Conservation (phyloP, 2,797 vertebrate species). For the Tamandua tetradactyla region DNA sequence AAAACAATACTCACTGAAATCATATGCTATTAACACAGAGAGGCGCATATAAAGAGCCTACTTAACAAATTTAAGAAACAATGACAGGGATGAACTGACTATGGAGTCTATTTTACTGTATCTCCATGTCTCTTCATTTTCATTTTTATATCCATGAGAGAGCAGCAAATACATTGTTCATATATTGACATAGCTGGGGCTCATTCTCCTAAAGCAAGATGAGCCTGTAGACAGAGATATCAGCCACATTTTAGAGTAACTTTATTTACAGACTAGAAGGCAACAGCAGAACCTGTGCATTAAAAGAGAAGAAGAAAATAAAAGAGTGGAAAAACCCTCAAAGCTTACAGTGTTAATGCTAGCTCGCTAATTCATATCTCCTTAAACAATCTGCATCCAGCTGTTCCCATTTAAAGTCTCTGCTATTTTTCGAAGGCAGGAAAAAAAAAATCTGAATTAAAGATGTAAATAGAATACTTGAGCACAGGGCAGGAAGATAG, state of each 20-base stretch:
- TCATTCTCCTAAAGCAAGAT: constrained; percentile 51
- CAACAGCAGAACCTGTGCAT: neutral
- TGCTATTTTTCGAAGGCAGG: constrained; percentile 44
- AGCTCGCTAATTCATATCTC: constrained; percentile 54
- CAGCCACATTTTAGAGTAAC: neutral
- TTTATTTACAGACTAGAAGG: constrained; percentile 63
- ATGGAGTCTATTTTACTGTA: neutral
- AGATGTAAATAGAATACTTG: constrained; percentile 49
- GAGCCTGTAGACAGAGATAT: constrained; percentile 55
- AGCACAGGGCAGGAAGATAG: neutral
- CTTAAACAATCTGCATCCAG: constrained; percentile 42
- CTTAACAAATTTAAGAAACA: neutral
- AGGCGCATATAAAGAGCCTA: neutral
- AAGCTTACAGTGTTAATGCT: neutral
- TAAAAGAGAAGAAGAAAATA: neutral
- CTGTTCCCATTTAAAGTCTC: constrained; percentile 65
- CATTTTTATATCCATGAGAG: constrained; percentile 33
- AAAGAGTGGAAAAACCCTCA: neutral
- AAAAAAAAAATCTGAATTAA: constrained; percentile 53
- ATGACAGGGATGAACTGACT: neutral
- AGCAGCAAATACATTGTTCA: neutral
- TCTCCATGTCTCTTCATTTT: constrained; percentile 20
- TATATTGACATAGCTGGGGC: neutral
- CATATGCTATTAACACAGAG: neutral
- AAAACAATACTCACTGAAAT: neutral